Conservation (phyloP, 1,140 invertebrate genomes). For the Pectinophora gossypiella region DNA sequence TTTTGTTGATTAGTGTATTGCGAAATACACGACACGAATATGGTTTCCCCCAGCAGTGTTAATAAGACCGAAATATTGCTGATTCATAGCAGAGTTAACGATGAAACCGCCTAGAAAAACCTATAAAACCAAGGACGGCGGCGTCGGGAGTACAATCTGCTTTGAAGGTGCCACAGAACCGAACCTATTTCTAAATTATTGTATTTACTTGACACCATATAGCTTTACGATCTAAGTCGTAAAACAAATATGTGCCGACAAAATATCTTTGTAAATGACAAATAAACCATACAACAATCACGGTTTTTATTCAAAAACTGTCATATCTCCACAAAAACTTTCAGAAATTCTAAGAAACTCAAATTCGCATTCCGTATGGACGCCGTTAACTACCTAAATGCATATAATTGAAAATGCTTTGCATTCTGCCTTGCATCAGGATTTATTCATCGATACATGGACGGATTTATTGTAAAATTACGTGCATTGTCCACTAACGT, state of each 20-base stretch:
- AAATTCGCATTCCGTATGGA: conserved; percentile 46
- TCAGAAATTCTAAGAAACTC: conserved; percentile 1
- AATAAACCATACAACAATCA: background rate
- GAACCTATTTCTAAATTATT: background rate
- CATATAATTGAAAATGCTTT: conserved; percentile 56
- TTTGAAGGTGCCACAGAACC: too few species aligned
- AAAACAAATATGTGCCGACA: background rate
- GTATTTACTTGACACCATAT: background rate
- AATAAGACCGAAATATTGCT: too few species aligned
- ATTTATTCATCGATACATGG: conserved; percentile 4
- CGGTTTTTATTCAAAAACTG: background rate
- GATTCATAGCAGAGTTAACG: too few species aligned
- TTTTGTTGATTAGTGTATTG: too few species aligned
- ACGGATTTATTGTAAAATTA: conserved; percentile 68
- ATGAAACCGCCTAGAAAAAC: too few species aligned
- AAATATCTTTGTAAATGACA: background rate
- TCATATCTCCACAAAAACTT: conserved; percentile 1
- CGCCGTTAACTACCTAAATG: conserved; percentile 62
- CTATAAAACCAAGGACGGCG: too few species aligned
- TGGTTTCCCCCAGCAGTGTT: too few species aligned
- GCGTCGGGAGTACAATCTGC: too few species aligned
- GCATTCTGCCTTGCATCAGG: conserved; percentile 62
- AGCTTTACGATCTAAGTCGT: background rate
- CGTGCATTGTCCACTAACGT: conserved; percentile 49
- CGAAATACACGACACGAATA: too few species aligned